Percentiles rank a stretch among this genome's conserved stretches.
Evolutionary conservation across 2,888 invertebrate species (phyloP).

Genomic region (Venustoraphidia nigricollis): DNA sequence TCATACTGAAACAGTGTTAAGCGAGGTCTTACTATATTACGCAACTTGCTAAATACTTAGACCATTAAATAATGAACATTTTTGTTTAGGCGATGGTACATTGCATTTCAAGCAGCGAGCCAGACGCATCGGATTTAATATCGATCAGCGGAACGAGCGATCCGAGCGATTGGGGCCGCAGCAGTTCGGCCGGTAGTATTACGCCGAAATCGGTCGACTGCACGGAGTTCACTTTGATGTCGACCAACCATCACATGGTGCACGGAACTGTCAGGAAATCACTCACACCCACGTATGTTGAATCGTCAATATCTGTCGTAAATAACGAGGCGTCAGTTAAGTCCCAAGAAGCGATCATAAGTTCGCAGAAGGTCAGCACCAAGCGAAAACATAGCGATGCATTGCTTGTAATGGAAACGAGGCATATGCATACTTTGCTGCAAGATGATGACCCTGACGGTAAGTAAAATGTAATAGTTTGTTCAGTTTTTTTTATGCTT

Average conservation of each 20-base stretch:
- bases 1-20: no score
- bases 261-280: slow-evolving; percentile 18
- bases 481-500: slow-evolving; percentile 3
- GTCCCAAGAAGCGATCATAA: slow-evolving; percentile 21
- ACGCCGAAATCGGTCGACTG: slow-evolving; percentile 19
- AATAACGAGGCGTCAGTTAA: slow-evolving; percentile 4
- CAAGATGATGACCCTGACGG: slow-evolving; percentile 25
- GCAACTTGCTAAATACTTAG: no score
- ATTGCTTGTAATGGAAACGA: slow-evolving; percentile 25
- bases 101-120: slow-evolving; percentile 76
- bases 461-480: slow-evolving; percentile 12
- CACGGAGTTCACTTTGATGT: slow-evolving; percentile 18
- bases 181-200: slow-evolving; percentile 10
- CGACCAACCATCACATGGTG: slow-evolving; percentile 18
- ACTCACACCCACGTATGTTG: slow-evolving; percentile 4
- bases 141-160: slow-evolving; percentile 8
- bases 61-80: no score
- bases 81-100: slow-evolving; percentile 60
- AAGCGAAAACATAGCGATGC: slow-evolving; percentile 25
- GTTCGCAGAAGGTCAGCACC: slow-evolving; percentile 22
- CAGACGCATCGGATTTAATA: slow-evolving; percentile 42
- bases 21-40: no score
- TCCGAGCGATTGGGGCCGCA: slow-evolving; percentile 23
- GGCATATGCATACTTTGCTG: slow-evolving; percentile 23
- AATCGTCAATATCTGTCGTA: slow-evolving; percentile 3